phyloP scores from a whole-genome alignment of 2,113 vertebrate species.

The Struthio camelus region DNA sequence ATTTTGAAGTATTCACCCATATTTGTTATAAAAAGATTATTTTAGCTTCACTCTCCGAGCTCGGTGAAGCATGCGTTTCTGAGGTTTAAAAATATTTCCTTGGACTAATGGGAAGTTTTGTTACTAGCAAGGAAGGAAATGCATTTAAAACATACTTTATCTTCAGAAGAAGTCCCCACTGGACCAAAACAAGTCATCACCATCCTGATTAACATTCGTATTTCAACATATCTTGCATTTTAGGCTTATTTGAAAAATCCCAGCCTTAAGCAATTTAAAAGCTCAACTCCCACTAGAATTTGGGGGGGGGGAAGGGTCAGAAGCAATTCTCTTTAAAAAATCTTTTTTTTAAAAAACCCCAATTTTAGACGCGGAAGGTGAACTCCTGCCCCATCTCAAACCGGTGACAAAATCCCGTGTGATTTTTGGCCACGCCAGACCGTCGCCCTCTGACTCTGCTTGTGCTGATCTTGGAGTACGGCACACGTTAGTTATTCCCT shows the following conservation, averaged over 20 bases:
- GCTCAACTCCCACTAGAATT: background rate
- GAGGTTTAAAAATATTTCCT: background rate
- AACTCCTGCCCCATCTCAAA: background rate
- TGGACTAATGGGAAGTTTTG: background rate
- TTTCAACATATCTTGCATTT: background rate
- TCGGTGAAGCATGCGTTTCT: background rate
- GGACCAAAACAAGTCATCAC: background rate
- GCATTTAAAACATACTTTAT: background rate
- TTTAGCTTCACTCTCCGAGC: conserved; percentile 16
- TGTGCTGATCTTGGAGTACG: background rate
- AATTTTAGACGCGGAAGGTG: no score
- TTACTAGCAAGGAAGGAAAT: background rate
- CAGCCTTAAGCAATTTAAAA: background rate
- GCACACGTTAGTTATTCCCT: background rate
- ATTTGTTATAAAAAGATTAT: conserved; percentile 24
- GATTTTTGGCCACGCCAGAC: no score
- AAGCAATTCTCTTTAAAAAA: background rate
- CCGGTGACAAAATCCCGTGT: background rate
- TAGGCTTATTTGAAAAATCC: no score
- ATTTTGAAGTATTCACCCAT: conserved; percentile 24
- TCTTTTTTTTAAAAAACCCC: no score
- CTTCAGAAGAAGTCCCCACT: background rate
- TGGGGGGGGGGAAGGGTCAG: no score
- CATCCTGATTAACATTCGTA: background rate
- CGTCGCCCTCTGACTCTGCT: background rate